Evolutionary conservation across 2,888 invertebrate genomes (phyloP), one percentile per base, ranked within the genome.

Genomic region (Podabrus alpinus): DNA sequence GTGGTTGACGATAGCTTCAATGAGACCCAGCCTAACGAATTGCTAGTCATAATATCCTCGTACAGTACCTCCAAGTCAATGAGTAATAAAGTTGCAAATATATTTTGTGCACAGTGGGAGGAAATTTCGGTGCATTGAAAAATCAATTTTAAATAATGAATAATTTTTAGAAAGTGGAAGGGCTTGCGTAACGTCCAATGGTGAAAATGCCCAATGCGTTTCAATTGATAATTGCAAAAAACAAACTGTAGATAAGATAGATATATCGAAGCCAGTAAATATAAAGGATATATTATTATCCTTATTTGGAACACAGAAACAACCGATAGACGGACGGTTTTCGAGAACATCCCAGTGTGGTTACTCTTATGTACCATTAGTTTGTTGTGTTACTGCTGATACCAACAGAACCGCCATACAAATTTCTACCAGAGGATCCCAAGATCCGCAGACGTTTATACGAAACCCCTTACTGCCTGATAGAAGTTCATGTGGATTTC

Each of bases 321-420:
- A 71, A 7, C 66, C 70, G 0, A 45, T 59, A 10, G 69, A 59
- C 5, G 16, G 72, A 3, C 21, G 73, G 19, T 88, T 85, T 77
- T 82, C 89, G 21, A 85, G 86, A 45, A 81, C 83, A 73, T 88
- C 89, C 0, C 88, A 88, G 59, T 90, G 90, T 73, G 89, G 89
- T 1, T 89, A 89, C 78, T 85, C 86, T 0, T 84, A 86, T 45
- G 80, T 9, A 0, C 90, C 89, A 0, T 85, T 79, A 24, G 89
- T 90, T 0, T 90, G 90, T 81, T 90, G 90, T 68, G 81, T 79
- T 5, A 66, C 76, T 10, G 24, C 71, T 9, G 68, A 59, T 45
- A 3, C 21, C 10, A 21, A 64, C 3, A 11, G 9, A 13, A 21
- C 62, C 5, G 19, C 1, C 11, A 19, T 13, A 4, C 13, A 13